Percentiles rank a stretch among this genome's conserved stretches.
These are phyloP conservation scores for Channa argus DNA, from an alignment of 2,113 vertebrate genomes.

Conservation along the genomic window DNA sequence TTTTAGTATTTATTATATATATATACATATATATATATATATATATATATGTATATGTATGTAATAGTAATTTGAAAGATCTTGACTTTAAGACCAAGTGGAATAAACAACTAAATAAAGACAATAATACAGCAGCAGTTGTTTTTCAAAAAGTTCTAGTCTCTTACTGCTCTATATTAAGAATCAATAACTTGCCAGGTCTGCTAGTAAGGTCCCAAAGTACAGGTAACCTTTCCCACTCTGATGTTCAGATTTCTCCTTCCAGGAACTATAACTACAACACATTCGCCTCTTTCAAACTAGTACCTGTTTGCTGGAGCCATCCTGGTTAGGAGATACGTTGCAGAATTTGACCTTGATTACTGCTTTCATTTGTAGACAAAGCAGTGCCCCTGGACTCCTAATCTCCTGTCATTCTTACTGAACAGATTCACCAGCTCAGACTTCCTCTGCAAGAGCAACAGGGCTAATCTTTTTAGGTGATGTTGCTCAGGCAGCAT, in stretches of 20 bases:
- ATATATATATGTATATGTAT: too few relatives aligned
- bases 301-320: constrained; percentile 64
- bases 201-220: not conserved
- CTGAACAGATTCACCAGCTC: constrained; percentile 17
- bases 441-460: constrained; percentile 28
- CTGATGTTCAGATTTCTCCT: not conserved
- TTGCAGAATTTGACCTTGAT: constrained; percentile 67
- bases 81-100: not conserved
- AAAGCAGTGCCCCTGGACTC: constrained; percentile 9
- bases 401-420: not conserved
- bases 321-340: constrained; percentile 41
- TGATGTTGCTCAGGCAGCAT: constrained; percentile 60
- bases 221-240: not conserved
- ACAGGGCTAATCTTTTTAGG: constrained; percentile 72
- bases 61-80: not conserved
- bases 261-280: not conserved
- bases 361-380: constrained; percentile 74
- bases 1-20: too few relatives aligned
- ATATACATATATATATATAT: too few relatives aligned
- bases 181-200: not conserved
- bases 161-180: not conserved
- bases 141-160: not conserved
- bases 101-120: not conserved
- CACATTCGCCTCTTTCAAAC: not conserved
- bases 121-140: not conserved